Percentiles rank a stretch among this genome's conserved stretches.
phyloP scores from a whole-genome alignment of 1,140 invertebrate genomes.

The Hyles euphorbiae region DNA sequence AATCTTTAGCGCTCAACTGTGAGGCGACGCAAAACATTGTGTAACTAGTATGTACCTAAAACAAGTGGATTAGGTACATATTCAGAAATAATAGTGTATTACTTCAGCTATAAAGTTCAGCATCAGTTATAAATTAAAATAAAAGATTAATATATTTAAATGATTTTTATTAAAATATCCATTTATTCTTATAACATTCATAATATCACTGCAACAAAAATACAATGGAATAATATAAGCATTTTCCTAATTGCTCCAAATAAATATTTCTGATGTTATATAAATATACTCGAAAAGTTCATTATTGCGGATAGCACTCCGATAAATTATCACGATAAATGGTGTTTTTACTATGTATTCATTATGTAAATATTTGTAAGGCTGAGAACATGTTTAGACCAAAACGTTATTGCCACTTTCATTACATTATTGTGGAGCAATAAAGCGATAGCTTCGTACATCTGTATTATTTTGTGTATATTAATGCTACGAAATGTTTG shows the following conservation, averaged over 20 bases:
- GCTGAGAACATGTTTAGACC: too few species aligned
- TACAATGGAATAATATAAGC: constrained; percentile 73
- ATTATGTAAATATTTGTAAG: too few species aligned
- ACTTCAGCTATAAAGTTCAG: not conserved
- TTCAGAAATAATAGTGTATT: not conserved
- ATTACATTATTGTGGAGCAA: too few species aligned
- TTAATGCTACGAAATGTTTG: too few species aligned
- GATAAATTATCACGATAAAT: not conserved
- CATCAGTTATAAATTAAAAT: constrained; percentile 18
- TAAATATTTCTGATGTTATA: constrained; percentile 52
- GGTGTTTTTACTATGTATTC: too few species aligned
- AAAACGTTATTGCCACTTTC: too few species aligned
- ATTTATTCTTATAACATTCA: constrained; percentile 75
- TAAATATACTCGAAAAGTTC: constrained; percentile 7
- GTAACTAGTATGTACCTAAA: too few species aligned
- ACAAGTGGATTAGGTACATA: too few species aligned
- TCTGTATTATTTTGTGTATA: too few species aligned
- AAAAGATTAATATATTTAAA: constrained; percentile 67
- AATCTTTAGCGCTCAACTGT: too few species aligned
- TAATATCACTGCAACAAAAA: constrained; percentile 74
- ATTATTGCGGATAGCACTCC: constrained; percentile 4
- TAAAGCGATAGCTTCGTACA: too few species aligned
- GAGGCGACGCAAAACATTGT: too few species aligned
- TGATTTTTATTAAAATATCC: constrained; percentile 75
- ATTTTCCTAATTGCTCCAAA: constrained; percentile 67